phyloP scores from a whole-genome alignment of 2,113 vertebrate species.

The Eulemur macaco region DNA sequence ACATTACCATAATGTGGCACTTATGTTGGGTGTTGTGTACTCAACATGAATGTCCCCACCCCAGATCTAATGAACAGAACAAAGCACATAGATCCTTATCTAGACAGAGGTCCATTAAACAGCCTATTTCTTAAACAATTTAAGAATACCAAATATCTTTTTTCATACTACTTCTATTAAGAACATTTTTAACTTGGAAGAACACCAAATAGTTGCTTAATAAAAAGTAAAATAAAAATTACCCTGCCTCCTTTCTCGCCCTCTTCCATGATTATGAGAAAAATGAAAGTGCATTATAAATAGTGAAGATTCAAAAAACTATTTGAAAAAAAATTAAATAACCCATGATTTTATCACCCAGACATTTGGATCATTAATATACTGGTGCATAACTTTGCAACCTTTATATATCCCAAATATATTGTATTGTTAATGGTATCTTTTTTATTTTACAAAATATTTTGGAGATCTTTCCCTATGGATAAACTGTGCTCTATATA shows the following conservation, averaged over 20 bases:
- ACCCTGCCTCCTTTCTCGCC: background rate
- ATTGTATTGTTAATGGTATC: background rate
- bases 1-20: constrained; percentile 2
- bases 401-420: background rate
- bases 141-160: constrained; percentile 7
- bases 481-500: background rate
- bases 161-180: background rate
- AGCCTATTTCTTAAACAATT: background rate
- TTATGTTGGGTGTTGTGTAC: background rate
- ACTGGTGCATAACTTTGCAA: background rate
- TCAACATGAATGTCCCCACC: background rate
- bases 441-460: background rate
- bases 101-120: background rate
- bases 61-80: background rate
- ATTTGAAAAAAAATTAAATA: constrained; percentile 13
- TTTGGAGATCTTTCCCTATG: background rate
- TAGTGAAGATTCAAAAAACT: background rate
- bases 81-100: background rate
- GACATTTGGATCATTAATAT: background rate
- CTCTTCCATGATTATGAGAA: background rate
- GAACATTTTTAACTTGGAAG: constrained; percentile 35
- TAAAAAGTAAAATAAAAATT: background rate
- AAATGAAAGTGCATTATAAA: background rate
- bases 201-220: background rate
- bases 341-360: background rate